Conservation (phyloP, 2,797 vertebrate species). For the Enteromius treurensis region DNA sequence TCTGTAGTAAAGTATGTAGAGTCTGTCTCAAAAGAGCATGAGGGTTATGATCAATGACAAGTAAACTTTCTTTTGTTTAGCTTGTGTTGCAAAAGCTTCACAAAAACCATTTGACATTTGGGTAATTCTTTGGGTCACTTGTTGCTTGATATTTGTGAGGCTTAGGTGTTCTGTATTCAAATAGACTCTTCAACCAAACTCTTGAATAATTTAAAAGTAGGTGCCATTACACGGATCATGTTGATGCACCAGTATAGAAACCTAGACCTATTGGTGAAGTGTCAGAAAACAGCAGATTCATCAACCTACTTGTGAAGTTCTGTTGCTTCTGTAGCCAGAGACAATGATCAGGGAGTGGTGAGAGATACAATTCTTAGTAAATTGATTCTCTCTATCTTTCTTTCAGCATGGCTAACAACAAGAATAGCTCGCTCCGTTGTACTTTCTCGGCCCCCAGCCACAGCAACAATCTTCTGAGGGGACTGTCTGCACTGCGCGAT, state of each 20-base stretch:
- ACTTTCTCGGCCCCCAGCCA: conserved; percentile 94
- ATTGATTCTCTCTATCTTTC: conserved; percentile 61
- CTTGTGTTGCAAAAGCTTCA: neutral
- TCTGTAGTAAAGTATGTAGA: neutral
- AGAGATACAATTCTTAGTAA: conserved; percentile 44
- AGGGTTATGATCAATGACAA: neutral
- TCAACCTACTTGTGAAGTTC: conserved; percentile 35
- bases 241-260: conserved; percentile 17
- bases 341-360: conserved; percentile 3
- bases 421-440: conserved; percentile 89
- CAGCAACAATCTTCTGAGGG: conserved; percentile 90
- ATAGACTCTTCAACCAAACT: conserved; percentile 11
- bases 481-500: conserved; percentile 87
- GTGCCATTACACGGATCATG: conserved; percentile 26
- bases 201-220: conserved; percentile 56
- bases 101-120: neutral
- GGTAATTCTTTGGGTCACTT: neutral
- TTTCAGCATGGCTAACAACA: conserved; percentile 93
- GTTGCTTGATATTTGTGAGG: neutral
- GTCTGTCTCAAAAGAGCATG: neutral
- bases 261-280: conserved; percentile 34
- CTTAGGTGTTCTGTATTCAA: conserved; percentile 1
- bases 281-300: conserved; percentile 12
- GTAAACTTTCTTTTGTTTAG: neutral
- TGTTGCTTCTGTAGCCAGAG: conserved; percentile 20